Evolutionary conservation across 2,113 vertebrate species (phyloP).

Genomic region (Tangachromis dhanisi): DNA sequence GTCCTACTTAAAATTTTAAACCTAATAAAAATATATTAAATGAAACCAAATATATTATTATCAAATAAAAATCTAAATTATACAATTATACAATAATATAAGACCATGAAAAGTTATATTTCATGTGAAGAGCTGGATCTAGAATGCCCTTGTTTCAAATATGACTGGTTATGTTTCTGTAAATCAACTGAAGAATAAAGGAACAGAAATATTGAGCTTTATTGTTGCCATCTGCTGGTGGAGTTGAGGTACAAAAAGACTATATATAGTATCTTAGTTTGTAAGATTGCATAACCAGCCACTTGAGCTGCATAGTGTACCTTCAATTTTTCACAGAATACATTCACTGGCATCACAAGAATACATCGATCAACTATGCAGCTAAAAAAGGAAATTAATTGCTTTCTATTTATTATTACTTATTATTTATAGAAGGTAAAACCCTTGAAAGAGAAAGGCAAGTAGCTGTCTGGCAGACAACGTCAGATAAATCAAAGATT

Average conservation of each 20-base stretch:
- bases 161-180: not conserved
- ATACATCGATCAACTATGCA: not conserved
- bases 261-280: not conserved
- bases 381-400: not conserved
- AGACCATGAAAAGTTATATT: not conserved
- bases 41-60: not conserved
- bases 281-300: not conserved
- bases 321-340: not conserved
- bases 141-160: not conserved
- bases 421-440: not conserved
- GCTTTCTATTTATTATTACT: not conserved
- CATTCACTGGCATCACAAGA: not conserved
- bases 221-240: conserved; percentile 52
- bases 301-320: not conserved
- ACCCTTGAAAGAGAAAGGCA: not conserved
- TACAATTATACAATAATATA: not conserved
- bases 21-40: not conserved
- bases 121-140: not conserved
- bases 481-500: not conserved
- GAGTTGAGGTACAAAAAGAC: not conserved
- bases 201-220: not conserved
- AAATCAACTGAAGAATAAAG: not conserved
- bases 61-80: not conserved
- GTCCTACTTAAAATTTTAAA: not conserved
- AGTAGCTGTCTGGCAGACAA: not conserved